Base-by-base conservation (phyloP, 2,888 invertebrate species). In the Allophyes oxyacanthae region DNA sequence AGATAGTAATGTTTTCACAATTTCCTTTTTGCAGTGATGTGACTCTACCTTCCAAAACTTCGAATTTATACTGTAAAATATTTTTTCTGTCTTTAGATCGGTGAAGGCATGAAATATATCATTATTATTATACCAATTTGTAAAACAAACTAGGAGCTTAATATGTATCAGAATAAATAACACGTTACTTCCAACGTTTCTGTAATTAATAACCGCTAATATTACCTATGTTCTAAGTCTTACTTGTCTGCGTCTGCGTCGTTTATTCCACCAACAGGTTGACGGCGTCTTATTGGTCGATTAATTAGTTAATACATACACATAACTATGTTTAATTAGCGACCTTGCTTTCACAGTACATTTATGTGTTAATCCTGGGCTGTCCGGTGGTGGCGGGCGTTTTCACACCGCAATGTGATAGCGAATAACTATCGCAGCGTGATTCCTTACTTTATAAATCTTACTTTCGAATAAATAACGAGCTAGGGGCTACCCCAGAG, bases 381-480 rank as follows among this genome's bases (percentile, higher is more conserved):
- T 45, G 52, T 45, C 55, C 37, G 20, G 34, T 40, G 55, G 54
- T 37, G 20, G 34, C 42, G 55, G 56, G 30, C 54, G 50, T 62
- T 67, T 64, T 56, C 70, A 66, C 66, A 58, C 66, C 36, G 45
- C 44, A 38, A 34, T 50, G 54, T 70, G 74, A 72, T 72, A 71
- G 50, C 49, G 50, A 62, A 64, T 73, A 67, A 68, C 72, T 63
- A 69, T 66, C 73, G 25, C 80, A 74, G 77, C 79, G 52, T 73
- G 75, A 63, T 70, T 65, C 67, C 70, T 67, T 67, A 75, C 71
- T 73, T 53, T 62, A 77, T 78, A 79, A 69, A 79, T 73, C 72
- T 71, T 66, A 78, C 78, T 81, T 81, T 81, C 75, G 48, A 74
- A 75, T 66, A 71, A 68, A 69, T 72, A 74, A 80, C 72, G 72